These are phyloP conservation scores for Emydoidea blandingii DNA, from an alignment of 2,797 vertebrate species.

Conservation along the genomic window DNA sequence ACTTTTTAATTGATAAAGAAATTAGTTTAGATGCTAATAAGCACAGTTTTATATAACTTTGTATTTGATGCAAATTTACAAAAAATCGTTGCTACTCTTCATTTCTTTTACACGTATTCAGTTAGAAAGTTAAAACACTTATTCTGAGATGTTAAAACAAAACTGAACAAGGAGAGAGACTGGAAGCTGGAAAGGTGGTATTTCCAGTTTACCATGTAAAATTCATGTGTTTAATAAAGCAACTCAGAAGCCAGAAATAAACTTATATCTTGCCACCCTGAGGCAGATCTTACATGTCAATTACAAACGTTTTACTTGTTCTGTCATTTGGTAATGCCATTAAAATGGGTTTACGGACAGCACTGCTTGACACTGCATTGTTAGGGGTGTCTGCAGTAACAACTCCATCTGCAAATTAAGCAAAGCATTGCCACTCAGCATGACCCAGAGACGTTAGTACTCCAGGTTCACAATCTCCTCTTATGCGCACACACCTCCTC, in stretches of 20 bases:
- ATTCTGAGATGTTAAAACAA: not conserved
- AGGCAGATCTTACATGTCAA: not conserved
- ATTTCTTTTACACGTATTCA: not conserved
- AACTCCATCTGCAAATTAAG: not conserved
- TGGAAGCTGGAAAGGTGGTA: not conserved
- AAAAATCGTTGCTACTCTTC: not conserved
- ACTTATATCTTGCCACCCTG: not conserved
- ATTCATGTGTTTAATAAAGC: not conserved
- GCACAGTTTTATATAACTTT: not conserved
- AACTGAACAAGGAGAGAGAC: not conserved
- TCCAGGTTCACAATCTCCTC: not conserved
- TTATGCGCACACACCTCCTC: not conserved
- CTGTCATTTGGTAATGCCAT: accelerated
- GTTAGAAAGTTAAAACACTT: not conserved
- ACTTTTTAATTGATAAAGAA: not conserved
- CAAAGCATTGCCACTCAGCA: not conserved
- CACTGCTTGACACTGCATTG: not conserved
- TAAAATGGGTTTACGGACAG: not conserved
- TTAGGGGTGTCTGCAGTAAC: not conserved
- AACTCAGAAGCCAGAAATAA: not conserved
- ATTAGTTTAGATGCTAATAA: not conserved
- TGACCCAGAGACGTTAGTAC: not conserved
- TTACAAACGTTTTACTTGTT: not conserved
- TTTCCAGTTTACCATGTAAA: not conserved
- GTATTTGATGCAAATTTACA: not conserved